These are phyloP conservation scores for Centropristis striata DNA, from an alignment of 2,113 vertebrate genomes.

Conservation along the genomic window DNA sequence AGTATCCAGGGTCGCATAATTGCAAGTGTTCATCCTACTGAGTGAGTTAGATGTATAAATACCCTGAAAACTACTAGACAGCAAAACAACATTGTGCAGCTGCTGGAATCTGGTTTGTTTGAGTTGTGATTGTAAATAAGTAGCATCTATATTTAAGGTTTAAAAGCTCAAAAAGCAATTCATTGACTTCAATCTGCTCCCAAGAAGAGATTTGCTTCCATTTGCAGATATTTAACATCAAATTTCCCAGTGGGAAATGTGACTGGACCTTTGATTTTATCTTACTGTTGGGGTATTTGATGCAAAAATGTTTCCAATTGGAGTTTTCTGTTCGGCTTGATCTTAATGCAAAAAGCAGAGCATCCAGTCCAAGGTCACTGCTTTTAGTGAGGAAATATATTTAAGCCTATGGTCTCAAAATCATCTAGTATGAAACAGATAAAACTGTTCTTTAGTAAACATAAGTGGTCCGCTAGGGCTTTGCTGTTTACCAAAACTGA, in stretches of 20 bases:
- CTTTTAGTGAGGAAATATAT: conserved; percentile 12
- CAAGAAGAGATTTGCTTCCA: conserved; percentile 36
- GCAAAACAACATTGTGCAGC: not conserved
- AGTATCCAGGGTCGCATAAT: not conserved
- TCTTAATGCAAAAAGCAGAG: conserved; percentile 29
- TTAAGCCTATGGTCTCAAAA: not conserved
- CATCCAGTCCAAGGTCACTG: conserved; percentile 3
- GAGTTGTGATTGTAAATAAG: conserved; percentile 5
- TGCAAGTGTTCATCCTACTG: not conserved
- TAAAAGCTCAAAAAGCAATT: conserved; percentile 24
- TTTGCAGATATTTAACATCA: conserved; percentile 34
- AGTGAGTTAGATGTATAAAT: not conserved
- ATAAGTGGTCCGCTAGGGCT: not conserved
- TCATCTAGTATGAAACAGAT: not conserved
- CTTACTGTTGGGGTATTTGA: not conserved
- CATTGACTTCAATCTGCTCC: conserved; percentile 20
- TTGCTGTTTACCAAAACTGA: not conserved
- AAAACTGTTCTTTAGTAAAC: not conserved
- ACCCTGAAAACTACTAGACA: not conserved
- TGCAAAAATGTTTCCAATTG: conserved; percentile 20
- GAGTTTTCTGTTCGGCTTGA: conserved; percentile 5
- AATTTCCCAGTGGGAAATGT: conserved; percentile 28
- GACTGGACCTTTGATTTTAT: conserved; percentile 42
- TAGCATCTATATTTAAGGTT: conserved; percentile 14
- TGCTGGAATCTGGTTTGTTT: conserved; percentile 2